phyloP scores from a whole-genome alignment of 2,888 invertebrate species.

The Rhyacophila evoluta region DNA sequence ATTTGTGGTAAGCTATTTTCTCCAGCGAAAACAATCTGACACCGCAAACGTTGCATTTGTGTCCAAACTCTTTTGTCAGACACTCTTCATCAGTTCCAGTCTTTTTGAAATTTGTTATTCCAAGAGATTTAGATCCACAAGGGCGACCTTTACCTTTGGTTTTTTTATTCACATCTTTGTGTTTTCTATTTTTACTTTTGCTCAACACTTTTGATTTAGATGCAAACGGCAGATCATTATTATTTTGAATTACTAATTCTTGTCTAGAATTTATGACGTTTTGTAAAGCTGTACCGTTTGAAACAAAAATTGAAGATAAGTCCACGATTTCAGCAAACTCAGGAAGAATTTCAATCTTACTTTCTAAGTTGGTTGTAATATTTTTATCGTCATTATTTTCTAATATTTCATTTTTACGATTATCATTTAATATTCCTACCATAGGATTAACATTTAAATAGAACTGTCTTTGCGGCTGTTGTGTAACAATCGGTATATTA shows the following conservation, averaged over 20 bases:
- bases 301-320: background rate
- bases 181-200: conserved; percentile 6
- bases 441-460: conserved; percentile 1
- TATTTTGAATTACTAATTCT: background rate
- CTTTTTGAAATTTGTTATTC: conserved; percentile 32
- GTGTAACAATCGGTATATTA: background rate
- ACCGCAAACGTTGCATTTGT: conserved; percentile 71
- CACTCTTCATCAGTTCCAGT: conserved; percentile 19
- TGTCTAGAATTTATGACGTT: background rate
- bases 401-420: background rate
- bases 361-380: background rate
- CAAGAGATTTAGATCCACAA: conserved; percentile 3
- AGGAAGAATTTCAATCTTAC: background rate
- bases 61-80: conserved; percentile 54
- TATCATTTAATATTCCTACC: background rate
- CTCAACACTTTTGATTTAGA: background rate
- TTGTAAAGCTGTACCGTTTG: background rate
- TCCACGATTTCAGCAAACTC: background rate
- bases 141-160: conserved; percentile 16
- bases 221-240: background rate
- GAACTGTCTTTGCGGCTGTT: background rate
- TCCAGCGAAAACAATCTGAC: conserved; percentile 70
- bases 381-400: background rate
- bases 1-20: conserved; percentile 75
- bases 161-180: background rate